A percentile compares a stretch with the other conserved stretches of the same genome.
Conservation (phyloP, 1,140 invertebrate species). For the Danaus plexippus region DNA sequence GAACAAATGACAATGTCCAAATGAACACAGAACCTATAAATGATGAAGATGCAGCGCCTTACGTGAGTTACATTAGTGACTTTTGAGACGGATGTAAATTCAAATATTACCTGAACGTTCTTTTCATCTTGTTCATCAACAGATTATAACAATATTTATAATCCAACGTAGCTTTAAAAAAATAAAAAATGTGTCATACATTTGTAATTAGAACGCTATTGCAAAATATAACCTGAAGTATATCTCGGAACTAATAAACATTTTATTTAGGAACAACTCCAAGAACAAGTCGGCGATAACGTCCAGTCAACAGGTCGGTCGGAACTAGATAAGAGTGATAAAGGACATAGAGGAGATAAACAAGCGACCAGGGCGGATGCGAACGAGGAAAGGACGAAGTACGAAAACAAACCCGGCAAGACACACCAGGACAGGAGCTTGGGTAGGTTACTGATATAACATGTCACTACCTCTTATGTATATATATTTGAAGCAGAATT, state of each 20-base stretch:
- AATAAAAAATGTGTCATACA: no score
- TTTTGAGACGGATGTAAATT: no score
- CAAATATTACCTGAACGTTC: no score
- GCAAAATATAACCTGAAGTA: no score
- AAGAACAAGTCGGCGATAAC: conserved; percentile 73
- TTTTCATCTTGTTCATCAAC: no score
- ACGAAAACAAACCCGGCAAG: conserved; percentile 72
- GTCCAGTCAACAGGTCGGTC: conserved; percentile 76
- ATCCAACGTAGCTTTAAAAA: no score
- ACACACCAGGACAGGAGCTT: conserved; percentile 76
- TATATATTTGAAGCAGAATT: no score
- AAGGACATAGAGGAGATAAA: conserved; percentile 75
- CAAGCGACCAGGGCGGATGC: conserved; percentile 49
- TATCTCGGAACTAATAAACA: background rate
- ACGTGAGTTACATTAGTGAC: no score
- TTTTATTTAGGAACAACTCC: conserved; percentile 53
- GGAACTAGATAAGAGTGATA: conserved; percentile 73
- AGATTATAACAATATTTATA: no score
- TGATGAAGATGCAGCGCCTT: conserved; percentile 74
- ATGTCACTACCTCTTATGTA: conserved; percentile 7
- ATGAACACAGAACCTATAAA: conserved; percentile 73
- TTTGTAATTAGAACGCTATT: no score
- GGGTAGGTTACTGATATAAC: conserved; percentile 48
- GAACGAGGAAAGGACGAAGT: conserved; percentile 48
- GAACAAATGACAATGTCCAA: conserved; percentile 71